Evolutionary conservation across 2,888 invertebrate species (phyloP), one percentile per base, ranked within the genome.

Genomic region (Aproaerema taeniolella): DNA sequence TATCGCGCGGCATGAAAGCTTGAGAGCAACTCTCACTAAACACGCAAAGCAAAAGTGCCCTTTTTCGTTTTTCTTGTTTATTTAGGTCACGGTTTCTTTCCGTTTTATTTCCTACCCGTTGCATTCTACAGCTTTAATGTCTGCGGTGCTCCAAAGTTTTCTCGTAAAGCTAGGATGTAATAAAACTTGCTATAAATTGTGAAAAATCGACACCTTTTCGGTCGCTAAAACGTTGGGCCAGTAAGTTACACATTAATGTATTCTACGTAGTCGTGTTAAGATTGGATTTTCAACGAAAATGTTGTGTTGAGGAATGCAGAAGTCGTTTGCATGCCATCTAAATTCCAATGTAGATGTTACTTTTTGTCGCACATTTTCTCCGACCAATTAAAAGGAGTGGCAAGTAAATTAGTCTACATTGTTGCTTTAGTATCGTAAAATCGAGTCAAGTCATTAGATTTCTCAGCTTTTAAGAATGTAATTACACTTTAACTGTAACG

Each of bases 31-130:
- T 55, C 42, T 42, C 49, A 42, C 47, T 55, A 58, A 50, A 51
- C 73, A 74, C 71, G 75, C 70, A 36, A 69, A 45, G 44, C 45
- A 50, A 58, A 56, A 53, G 49, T 47, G 12, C 37, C 13, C 41
- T 33, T 32, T 43, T 43, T 45, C 36, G 24, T 42, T 43, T 43
- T 45, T 35, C 20, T 42, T 39, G 33, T 46, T 30, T 53, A 67
- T 62, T 56, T 62, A 49, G 65, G 70, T 63, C 64, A 58, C 46
- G 51, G 50, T 57, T 58, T 33, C 42, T 13, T 56, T 51, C 45
- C 51, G 53, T 38, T 52, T 60, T 53, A 44, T 45, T 43, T 42
- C 5, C 15, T 30, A 29, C 16, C 7, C 11, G 29, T 16, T 36
- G 20, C 29, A 37, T 37, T 30, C n/a, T 12, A 6, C 33, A 11